phyloP scores from a whole-genome alignment of 2,797 vertebrate species.

The Lycodopsis pacificus region DNA sequence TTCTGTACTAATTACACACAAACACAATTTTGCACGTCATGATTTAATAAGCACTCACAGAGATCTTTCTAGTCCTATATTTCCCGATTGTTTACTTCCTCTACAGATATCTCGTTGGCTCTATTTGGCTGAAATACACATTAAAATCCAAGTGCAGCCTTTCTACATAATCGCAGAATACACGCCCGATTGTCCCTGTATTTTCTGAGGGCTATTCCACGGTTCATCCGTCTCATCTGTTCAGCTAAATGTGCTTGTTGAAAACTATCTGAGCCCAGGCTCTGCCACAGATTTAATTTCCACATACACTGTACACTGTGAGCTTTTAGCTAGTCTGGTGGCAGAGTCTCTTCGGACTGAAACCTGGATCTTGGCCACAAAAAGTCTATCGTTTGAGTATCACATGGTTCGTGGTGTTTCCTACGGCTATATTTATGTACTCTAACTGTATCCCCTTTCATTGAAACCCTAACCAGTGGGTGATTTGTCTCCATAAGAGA shows the following conservation, averaged over 20 bases:
- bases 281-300: slow-evolving; percentile 65
- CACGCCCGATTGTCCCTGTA: slow-evolving; percentile 60
- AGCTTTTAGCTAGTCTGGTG: slow-evolving; percentile 61
- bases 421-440: slow-evolving; percentile 83
- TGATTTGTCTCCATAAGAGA: slow-evolving; percentile 83
- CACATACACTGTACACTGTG: slow-evolving; percentile 59
- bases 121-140: slow-evolving; percentile 45
- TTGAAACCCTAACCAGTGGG: slow-evolving; percentile 79
- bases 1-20: slow-evolving; percentile 30
- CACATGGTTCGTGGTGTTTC: slow-evolving; percentile 79
- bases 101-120: slow-evolving; percentile 44
- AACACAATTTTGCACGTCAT: slow-evolving; percentile 19
- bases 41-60: slow-evolving; percentile 52
- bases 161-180: slow-evolving; percentile 23
- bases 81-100: slow-evolving; percentile 30
- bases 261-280: slow-evolving; percentile 62
- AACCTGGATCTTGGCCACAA: slow-evolving; percentile 71
- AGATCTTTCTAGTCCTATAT: slow-evolving; percentile 31
- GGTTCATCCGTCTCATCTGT: slow-evolving; percentile 69
- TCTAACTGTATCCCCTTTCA: slow-evolving; percentile 84
- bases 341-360: slow-evolving; percentile 69
- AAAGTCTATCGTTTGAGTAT: slow-evolving; percentile 75
- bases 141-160: slow-evolving; percentile 39
- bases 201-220: slow-evolving; percentile 57
- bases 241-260: slow-evolving; percentile 73